Conservation (phyloP, 2,888 invertebrate species). For the Ophion ventricosus region DNA sequence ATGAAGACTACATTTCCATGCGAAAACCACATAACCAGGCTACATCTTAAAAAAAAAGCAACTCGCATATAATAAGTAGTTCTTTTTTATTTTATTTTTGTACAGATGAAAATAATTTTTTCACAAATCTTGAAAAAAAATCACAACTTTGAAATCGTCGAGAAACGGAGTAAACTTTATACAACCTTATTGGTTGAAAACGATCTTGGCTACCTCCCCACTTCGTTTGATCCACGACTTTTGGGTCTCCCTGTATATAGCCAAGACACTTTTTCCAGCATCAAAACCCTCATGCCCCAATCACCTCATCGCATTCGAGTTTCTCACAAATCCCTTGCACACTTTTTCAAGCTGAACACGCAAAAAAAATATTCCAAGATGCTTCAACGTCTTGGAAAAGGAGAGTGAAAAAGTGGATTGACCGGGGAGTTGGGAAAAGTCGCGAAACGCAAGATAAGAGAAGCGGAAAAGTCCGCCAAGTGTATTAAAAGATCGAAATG, state of each 20-base stretch:
- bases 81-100: too few species aligned
- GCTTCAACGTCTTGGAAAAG: slow-evolving; percentile 14
- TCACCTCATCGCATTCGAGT: slow-evolving; percentile 9
- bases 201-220: too few species aligned
- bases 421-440: background rate
- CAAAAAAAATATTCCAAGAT: slow-evolving; percentile 43
- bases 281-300: slow-evolving; percentile 41
- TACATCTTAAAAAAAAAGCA: too few species aligned
- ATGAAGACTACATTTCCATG: too few species aligned
- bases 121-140: too few species aligned
- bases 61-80: too few species aligned
- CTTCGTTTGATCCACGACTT: too few species aligned
- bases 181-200: too few species aligned
- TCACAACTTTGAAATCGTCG: too few species aligned
- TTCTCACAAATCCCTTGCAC: slow-evolving; percentile 9
- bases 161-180: too few species aligned
- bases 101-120: too few species aligned
- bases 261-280: slow-evolving; percentile 31
- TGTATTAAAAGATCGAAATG: slow-evolving; percentile 12
- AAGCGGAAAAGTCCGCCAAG: slow-evolving; percentile 28
- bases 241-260: slow-evolving; percentile 1
- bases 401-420: background rate
- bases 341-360: slow-evolving; percentile 54
- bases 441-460: background rate
- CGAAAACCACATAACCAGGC: too few species aligned